Evolutionary conservation across 2,797 vertebrate genomes (phyloP).

Genomic region (Gambusia yucatana): DNA sequence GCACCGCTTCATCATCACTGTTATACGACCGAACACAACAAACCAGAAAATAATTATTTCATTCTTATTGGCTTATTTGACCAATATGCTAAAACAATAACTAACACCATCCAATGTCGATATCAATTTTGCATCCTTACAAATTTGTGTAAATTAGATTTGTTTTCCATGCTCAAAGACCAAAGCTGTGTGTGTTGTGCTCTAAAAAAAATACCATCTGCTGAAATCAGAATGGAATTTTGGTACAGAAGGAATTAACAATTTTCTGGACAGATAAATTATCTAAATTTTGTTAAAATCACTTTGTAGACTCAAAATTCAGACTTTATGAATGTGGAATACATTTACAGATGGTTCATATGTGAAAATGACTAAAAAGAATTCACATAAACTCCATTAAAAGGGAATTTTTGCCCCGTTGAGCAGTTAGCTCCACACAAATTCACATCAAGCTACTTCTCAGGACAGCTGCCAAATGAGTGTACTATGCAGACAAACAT

Average conservation of each 20-base stretch:
- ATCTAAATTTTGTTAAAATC: neutral
- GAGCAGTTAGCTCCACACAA: neutral
- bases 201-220: neutral
- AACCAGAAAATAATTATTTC: too few relatives aligned
- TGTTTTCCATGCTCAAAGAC: neutral
- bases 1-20: too few relatives aligned
- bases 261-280: neutral
- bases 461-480: neutral
- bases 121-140: too few relatives aligned
- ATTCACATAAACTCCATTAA: neutral
- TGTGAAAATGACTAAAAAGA: neutral
- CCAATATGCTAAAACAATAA: too few relatives aligned
- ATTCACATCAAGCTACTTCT: neutral
- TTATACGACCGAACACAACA: too few relatives aligned
- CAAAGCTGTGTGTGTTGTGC: neutral
- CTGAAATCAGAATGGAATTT: neutral
- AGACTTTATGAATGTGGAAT: neutral
- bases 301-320: neutral
- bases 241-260: neutral
- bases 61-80: too few relatives aligned
- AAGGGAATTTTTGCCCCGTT: neutral
- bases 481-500: neutral
- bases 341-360: neutral
- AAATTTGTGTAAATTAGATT: neutral
- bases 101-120: too few relatives aligned